Evolutionary conservation across 2,113 vertebrate genomes (phyloP), one percentile per base, ranked within the genome.

Genomic region (Anseranas semipalmata): DNA sequence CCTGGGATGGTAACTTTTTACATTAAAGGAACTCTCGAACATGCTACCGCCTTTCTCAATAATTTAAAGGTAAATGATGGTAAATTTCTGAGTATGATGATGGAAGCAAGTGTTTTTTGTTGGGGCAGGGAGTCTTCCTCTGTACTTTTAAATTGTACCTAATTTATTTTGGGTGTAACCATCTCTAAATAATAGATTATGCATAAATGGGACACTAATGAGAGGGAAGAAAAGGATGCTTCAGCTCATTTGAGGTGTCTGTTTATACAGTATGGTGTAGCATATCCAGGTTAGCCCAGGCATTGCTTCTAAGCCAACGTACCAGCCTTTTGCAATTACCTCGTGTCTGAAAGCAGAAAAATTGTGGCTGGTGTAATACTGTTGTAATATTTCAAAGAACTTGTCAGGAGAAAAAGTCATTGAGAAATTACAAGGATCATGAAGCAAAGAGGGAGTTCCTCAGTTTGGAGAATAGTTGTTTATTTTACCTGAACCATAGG

Each of bases 1-100:
- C 95, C 99, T 0, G 99, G 99, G 14, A 99, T 99, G 98, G 39
- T 99, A 67, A 96, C 97, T 60, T 99, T 99, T 95, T 99, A 99
- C 93, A 98, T 99, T 68, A 99, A 99, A 91, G 99, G 99, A 18
- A 87, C 96, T 11, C 92, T 99, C 3, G 92, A 98, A 66, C 97
- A 99, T 1, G 98, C 99, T 15, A 89, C 68, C 39, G 7, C 93
- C 50, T 99, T 99, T 95, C 99, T 99, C 92, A 97, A 93, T 85
- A 99, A 33, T 87, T 89, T 99, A 19, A 99, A 99, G 98, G 99
- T 99, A 98, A 98, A 63, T 19, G 67, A 7, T 1, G 5, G 14
- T 28, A 7, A 65, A 43, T 13, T 41, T 18, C 46, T 52, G 24
- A 63, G 21, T 12, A 19, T 24, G 13, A 7, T 33, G 19, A 27